Conservation (phyloP, 2,113 vertebrate species). For the Gallinago undulata region DNA sequence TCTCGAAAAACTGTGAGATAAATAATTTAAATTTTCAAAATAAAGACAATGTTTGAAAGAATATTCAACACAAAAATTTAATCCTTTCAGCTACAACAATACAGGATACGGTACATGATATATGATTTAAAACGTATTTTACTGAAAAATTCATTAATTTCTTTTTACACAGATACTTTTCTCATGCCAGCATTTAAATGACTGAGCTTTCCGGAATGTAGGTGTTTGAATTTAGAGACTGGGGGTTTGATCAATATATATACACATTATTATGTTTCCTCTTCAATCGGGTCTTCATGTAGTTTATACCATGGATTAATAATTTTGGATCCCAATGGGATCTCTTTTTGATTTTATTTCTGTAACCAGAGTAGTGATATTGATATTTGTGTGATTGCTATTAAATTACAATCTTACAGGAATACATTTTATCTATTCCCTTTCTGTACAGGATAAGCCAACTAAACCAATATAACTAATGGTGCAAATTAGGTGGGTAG, state of each 20-base stretch:
- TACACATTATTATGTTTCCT: background rate
- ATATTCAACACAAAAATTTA: background rate
- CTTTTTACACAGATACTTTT: background rate
- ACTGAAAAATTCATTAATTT: background rate
- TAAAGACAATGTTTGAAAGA: background rate
- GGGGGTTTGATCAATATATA: background rate
- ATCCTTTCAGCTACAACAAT: background rate
- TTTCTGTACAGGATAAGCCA: background rate
- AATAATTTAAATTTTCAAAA: background rate
- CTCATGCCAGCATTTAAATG: background rate
- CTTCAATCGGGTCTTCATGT: background rate
- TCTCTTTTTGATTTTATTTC: background rate
- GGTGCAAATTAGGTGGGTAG: background rate
- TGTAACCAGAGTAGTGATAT: background rate
- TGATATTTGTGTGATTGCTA: background rate
- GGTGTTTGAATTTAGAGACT: background rate
- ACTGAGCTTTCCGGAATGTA: background rate
- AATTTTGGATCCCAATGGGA: background rate
- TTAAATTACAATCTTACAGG: background rate
- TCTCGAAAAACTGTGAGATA: background rate
- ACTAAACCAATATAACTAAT: background rate
- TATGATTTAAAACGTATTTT: background rate
- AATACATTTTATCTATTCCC: background rate
- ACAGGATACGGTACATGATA: too few relatives aligned
- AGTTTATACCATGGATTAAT: background rate